Conservation (phyloP, 2,113 vertebrate species). For the Sinocyclocheilus rhinocerous region DNA sequence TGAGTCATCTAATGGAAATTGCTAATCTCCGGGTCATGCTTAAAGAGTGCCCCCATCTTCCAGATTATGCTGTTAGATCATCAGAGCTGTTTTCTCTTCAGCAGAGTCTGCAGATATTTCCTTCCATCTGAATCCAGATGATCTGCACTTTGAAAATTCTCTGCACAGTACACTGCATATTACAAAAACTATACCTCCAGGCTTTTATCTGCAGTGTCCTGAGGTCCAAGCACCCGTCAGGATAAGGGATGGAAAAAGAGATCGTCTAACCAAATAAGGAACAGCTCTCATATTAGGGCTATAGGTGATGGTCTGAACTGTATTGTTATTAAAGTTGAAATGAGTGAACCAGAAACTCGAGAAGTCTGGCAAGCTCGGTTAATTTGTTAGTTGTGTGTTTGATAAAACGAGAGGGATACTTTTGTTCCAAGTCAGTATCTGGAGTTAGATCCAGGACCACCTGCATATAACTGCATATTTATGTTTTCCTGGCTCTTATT, state of each 20-base stretch:
- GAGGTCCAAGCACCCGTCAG: slow-evolving; percentile 51
- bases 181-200: background rate
- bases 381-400: slow-evolving; percentile 1
- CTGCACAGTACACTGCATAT: background rate
- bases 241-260: slow-evolving; percentile 45
- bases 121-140: background rate
- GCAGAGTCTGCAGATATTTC: slow-evolving; percentile 29
- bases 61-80: slow-evolving; percentile 45
- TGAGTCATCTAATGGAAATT: slow-evolving; percentile 54
- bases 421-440: background rate
- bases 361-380: background rate
- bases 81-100: slow-evolving; percentile 42
- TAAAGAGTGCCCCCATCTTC: slow-evolving; percentile 32
- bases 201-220: slow-evolving; percentile 59
- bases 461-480: background rate
- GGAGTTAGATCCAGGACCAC: slow-evolving; percentile 11
- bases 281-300: slow-evolving; percentile 31
- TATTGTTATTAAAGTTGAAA: background rate
- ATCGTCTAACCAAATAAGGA: slow-evolving; percentile 51
- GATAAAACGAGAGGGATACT: slow-evolving; percentile 13
- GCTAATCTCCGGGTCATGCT: slow-evolving; percentile 42
- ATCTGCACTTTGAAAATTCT: slow-evolving; percentile 25
- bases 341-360: slow-evolving; percentile 2
- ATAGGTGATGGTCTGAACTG: background rate
- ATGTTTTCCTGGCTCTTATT: background rate